Evolutionary conservation across 2,797 vertebrate species (phyloP), one percentile per base, ranked within the genome.

Genomic region (Falco columbarius): DNA sequence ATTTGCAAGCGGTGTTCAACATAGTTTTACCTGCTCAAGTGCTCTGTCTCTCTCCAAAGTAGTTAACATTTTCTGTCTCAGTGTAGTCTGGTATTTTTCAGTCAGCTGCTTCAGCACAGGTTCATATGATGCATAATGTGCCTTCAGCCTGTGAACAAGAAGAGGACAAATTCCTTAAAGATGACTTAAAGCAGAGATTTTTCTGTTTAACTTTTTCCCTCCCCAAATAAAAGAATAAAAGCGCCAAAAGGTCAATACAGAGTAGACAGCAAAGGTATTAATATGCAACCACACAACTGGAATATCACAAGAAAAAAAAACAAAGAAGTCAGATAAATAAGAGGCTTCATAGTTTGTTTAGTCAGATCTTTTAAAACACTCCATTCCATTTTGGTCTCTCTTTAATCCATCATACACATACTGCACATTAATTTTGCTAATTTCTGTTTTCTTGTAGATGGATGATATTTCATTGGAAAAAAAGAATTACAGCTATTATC

Each of bases 51-150:
- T 98, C 96, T 99, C 98, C 97, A 98, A 94, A 72, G 97, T 97
- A 75, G 97, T 95, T 91, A 98, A 85, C 98, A 98, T 98, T 94
- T 98, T 99, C 97, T 99, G 98, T 79, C 97, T 98, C 88, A 99
- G 56, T 21, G 96, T 92, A 15, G 96, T 81, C 36, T 98, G 98
- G 71, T 99, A 99, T 91, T 99, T 99, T 47, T 99, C 99, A 76
- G 97, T 98, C 93, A 99, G 93, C 65, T 98, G 95, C 90, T 97
- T 98, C 23, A 99, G 79, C 23, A 97, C 94, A 14, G 98, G 98
- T 81, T 99, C 98, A 56, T 98, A 98, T 7, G 97, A 98, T 56
- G 98, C 97, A 95, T 99, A 99, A 96, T 99, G 98, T 51, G 96
- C 82, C 96, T 98, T 99, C 58, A 99, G 97, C 89, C 98, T 99